Evolutionary conservation across 2,888 invertebrate species (phyloP).

Genomic region (Oxycera nigricornis): DNA sequence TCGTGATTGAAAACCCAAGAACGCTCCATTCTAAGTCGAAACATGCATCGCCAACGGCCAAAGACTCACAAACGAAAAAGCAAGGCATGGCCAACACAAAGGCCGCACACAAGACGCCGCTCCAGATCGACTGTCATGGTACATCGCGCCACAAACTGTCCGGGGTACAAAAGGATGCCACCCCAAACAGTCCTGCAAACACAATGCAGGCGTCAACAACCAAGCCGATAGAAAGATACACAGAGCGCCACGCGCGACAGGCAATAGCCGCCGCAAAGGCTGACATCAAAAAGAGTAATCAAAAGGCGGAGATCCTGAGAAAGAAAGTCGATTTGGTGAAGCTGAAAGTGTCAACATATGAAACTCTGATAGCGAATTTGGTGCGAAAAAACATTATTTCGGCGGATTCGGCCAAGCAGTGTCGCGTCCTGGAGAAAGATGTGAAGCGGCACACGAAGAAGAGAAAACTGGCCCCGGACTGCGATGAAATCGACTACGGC

Average conservation of each 20-base stretch:
- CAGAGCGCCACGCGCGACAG: background rate
- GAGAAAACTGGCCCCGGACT: background rate
- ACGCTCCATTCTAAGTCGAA: no score
- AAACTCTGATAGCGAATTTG: slow-evolving; percentile 2
- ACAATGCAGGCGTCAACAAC: no score
- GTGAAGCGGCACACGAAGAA: background rate
- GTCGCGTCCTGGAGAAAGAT: slow-evolving; percentile 1
- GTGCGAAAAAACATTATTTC: slow-evolving; percentile 4
- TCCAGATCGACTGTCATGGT: no score
- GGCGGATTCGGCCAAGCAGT: background rate
- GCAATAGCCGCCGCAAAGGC: background rate
- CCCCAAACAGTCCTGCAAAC: no score
- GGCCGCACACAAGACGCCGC: no score
- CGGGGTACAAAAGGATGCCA: no score
- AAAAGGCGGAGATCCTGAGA: background rate
- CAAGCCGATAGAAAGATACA: no score
- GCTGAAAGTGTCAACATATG: background rate
- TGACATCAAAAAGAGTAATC: background rate
- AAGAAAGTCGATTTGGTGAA: slow-evolving; percentile 7
- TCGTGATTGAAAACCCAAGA: background rate
- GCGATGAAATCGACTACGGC: no score
- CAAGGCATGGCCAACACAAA: no score
- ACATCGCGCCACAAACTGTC: no score
- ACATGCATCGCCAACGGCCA: no score
- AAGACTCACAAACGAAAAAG: no score